A percentile compares a stretch with the other conserved stretches of the same genome.
These are phyloP conservation scores for Pediacus dermestoides DNA, from an alignment of 2,888 invertebrate genomes.

Conservation along the genomic window DNA sequence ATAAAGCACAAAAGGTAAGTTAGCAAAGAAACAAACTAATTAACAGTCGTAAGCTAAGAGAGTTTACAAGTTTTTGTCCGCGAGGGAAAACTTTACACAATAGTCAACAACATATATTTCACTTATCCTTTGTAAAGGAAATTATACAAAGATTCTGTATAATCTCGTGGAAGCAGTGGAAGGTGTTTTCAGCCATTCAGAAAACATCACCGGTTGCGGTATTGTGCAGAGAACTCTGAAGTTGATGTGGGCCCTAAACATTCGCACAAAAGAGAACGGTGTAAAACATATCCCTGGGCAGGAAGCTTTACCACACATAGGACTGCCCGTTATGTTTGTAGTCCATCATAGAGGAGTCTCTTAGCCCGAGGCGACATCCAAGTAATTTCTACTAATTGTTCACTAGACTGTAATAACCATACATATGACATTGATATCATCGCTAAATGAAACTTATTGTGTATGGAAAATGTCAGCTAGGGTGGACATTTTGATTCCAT, in stretches of 20 bases:
- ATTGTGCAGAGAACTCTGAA: slow-evolving; percentile 8
- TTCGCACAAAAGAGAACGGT: slow-evolving; percentile 10
- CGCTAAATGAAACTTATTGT: too few relatives aligned
- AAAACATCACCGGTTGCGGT: slow-evolving; percentile 11
- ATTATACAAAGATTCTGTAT: slow-evolving; percentile 20
- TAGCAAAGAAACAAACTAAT: slow-evolving; percentile 7
- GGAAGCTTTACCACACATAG: slow-evolving; percentile 5
- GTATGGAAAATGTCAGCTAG: too few relatives aligned
- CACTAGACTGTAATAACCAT: too few relatives aligned
- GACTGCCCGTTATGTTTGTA: slow-evolving; percentile 1
- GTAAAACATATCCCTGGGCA: slow-evolving; percentile 12
- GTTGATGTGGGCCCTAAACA: slow-evolving; percentile 10
- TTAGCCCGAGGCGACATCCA: slow-evolving; percentile 4
- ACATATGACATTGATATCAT: too few relatives aligned
- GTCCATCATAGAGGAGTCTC: slow-evolving; percentile 4
- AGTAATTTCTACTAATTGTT: slow-evolving; percentile 4
- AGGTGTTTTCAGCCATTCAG: slow-evolving; percentile 18
- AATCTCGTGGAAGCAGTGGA: slow-evolving; percentile 12
- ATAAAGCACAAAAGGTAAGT: neutral
- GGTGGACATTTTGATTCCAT: too few relatives aligned
- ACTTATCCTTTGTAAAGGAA: slow-evolving; percentile 19
- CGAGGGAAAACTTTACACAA: slow-evolving; percentile 14
- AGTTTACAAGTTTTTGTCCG: slow-evolving; percentile 15
- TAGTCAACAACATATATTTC: slow-evolving; percentile 13
- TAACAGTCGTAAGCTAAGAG: slow-evolving; percentile 2